Conservation (phyloP, 1,140 invertebrate genomes). For the Helicoverpa armigera region DNA sequence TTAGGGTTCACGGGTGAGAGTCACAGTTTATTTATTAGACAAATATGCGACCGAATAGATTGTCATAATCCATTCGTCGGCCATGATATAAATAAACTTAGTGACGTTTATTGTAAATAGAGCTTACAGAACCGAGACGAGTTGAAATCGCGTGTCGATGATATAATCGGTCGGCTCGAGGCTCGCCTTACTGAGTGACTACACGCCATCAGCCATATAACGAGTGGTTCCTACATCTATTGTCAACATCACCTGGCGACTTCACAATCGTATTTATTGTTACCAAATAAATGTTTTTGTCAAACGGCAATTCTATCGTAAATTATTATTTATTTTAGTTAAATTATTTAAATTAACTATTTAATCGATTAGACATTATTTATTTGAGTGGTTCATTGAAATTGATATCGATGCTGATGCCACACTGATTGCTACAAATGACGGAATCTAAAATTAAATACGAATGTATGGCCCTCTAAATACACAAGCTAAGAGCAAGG, state of each 20-base stretch:
- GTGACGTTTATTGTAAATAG: constrained; percentile 43
- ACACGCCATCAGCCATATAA: constrained; percentile 42
- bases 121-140: constrained; percentile 11
- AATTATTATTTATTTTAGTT: constrained; percentile 52
- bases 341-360: constrained; percentile 44
- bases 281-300: constrained; percentile 63
- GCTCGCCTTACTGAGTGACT: constrained; percentile 21
- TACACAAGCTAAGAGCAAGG: too few species aligned
- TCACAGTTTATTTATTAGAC: constrained; percentile 42
- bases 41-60: constrained; percentile 1
- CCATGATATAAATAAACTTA: constrained; percentile 31
- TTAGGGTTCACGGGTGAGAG: constrained; percentile 38
- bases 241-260: constrained; percentile 25
- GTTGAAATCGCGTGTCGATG: constrained; percentile 17
- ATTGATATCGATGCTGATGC: constrained; percentile 7
- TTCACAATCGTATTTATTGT: constrained; percentile 58
- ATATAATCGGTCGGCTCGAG: constrained; percentile 9
- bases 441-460: not conserved
- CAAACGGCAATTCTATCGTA: constrained; percentile 21
- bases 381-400: constrained; percentile 32
- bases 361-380: constrained; percentile 43
- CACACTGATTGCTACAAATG: not conserved
- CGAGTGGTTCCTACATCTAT: constrained; percentile 28
- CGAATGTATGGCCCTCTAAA: too few species aligned
- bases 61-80: not conserved